Conservation (phyloP, 2,888 invertebrate species). For the Ectemnius cavifrons region DNA sequence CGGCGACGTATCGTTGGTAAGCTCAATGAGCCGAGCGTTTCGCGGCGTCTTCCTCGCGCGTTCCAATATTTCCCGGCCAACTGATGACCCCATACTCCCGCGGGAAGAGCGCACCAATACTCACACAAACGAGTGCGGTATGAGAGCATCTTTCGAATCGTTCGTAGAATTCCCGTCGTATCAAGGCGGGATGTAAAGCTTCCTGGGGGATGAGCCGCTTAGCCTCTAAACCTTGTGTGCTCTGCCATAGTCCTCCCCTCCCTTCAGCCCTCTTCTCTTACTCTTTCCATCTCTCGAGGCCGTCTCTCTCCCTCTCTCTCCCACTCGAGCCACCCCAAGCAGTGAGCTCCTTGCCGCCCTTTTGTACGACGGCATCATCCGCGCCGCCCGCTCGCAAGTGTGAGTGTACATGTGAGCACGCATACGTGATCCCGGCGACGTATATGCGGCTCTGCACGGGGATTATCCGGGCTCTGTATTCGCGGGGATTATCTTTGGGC, state of each 20-base stretch:
- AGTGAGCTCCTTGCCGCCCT: conserved; percentile 54
- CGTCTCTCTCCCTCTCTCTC: not conserved
- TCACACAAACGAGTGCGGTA: not conserved
- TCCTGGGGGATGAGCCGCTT: conserved; percentile 77
- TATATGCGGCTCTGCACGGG: conserved; percentile 68
- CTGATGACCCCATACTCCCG: conserved; percentile 29
- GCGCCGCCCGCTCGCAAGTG: conserved; percentile 38
- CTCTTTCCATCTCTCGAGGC: not conserved
- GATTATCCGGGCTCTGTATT: conserved; percentile 76
- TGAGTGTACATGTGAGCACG: conserved; percentile 35
- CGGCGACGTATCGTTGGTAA: conserved; percentile 1
- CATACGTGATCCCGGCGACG: conserved; percentile 37
- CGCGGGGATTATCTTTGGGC: conserved; percentile 76
- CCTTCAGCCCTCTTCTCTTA: conserved; percentile 32
- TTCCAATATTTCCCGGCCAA: conserved; percentile 53
- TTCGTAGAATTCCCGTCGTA: conserved; percentile 68
- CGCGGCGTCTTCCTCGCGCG: conserved; percentile 41
- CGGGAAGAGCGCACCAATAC: conserved; percentile 37
- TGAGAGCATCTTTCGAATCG: conserved; percentile 70
- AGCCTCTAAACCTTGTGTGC: conserved; percentile 76
- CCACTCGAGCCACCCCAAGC: conserved; percentile 37
- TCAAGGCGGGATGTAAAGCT: conserved; percentile 75
- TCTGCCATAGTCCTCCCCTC: conserved; percentile 62
- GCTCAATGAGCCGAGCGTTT: not conserved
- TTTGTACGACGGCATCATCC: conserved; percentile 62